These are phyloP conservation scores for Brachyptera risi DNA, from an alignment of 2,888 invertebrate genomes.

Conservation along the genomic window DNA sequence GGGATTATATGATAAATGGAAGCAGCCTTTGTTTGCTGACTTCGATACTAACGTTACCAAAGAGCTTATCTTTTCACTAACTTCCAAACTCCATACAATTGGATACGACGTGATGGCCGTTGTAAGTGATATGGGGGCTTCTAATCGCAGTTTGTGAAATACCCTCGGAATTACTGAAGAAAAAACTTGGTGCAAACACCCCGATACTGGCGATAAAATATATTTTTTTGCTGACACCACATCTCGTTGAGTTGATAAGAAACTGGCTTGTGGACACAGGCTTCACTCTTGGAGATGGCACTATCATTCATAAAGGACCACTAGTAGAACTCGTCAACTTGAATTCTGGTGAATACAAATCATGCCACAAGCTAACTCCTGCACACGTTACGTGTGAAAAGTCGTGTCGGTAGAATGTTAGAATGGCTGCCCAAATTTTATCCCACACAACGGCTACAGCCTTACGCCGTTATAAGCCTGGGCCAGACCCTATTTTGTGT, in stretches of 20 bases:
- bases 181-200: conserved; percentile 35
- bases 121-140: conserved; percentile 35
- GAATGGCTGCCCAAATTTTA: conserved; percentile 36
- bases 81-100: conserved; percentile 32
- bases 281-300: conserved; percentile 24
- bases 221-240: conserved; percentile 38
- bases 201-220: conserved; percentile 33
- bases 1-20: conserved; percentile 35
- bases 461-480: conserved; percentile 34
- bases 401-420: conserved; percentile 4
- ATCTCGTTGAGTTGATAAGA: conserved; percentile 36
- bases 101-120: conserved; percentile 38
- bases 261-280: conserved; percentile 38
- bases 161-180: conserved; percentile 33
- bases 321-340: not conserved
- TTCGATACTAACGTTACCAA: conserved; percentile 39
- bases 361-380: not conserved
- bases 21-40: conserved; percentile 35
- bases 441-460: conserved; percentile 37
- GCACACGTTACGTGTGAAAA: not conserved
- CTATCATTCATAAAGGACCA: not conserved
- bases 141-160: conserved; percentile 37
- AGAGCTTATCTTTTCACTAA: conserved; percentile 32
- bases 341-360: not conserved
- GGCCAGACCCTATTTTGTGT: conserved; percentile 11